Conservation (phyloP, 1,140 invertebrate species). For the Sminthurides bifidus region DNA sequence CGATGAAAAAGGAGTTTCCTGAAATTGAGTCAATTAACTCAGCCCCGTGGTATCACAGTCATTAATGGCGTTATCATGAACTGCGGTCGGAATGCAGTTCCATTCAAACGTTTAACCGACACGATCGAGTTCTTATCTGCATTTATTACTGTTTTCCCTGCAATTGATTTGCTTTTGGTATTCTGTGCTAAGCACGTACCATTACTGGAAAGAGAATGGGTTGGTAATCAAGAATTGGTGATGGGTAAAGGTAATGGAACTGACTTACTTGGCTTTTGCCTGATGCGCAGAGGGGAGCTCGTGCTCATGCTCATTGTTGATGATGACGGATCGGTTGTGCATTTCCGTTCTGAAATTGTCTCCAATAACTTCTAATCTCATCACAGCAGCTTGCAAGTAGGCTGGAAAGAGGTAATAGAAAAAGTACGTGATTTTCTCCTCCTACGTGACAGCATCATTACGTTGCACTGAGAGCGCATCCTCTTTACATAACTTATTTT, state of each 20-base stretch:
- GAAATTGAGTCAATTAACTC: neutral
- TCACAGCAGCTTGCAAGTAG: constrained; percentile 30
- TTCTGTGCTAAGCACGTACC: no score
- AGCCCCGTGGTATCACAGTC: neutral
- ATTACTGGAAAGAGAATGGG: no score
- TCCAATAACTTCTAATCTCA: constrained; percentile 31
- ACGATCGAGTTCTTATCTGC: no score
- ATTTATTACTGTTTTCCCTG: no score
- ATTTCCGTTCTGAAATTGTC: constrained; percentile 31
- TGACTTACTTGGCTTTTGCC: neutral
- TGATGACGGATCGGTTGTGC: constrained; percentile 24
- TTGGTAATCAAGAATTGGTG: no score
- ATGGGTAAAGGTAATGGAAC: neutral
- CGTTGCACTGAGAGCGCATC: no score
- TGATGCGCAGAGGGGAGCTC: neutral
- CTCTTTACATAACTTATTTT: no score
- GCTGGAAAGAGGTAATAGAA: constrained; percentile 12
- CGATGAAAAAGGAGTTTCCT: constrained; percentile 28
- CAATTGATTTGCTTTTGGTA: no score
- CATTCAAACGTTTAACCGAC: no score
- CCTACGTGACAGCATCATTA: no score
- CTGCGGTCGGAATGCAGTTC: no score
- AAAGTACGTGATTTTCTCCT: neutral
- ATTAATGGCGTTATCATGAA: no score
- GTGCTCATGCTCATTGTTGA: constrained; percentile 4